Evolutionary conservation across 2,113 vertebrate genomes (phyloP), one percentile per base, ranked within the genome.

Genomic region (Callaeas wilsoni): DNA sequence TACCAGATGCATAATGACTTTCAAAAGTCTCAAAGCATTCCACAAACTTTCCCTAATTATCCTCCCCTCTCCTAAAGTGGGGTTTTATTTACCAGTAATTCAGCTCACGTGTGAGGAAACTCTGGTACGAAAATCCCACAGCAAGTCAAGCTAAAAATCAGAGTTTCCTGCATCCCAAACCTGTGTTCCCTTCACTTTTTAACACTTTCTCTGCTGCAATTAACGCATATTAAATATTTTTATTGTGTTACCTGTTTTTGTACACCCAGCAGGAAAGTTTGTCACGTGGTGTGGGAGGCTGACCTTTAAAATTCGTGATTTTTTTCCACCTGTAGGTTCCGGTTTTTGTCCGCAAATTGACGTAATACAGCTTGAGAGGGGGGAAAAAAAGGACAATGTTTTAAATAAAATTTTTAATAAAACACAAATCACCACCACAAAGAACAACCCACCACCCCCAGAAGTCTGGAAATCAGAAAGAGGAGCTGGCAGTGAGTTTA

Each of bases 181-280:
- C 78, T 13, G 39, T 21, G 37, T n/a, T 23, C 59, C 89, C 69
- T 64, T 90, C 78, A 63, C 49, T 85, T 94, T 73, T 52, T 4
- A 94, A 50, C 21, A n/a, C 15, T 30, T 67, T 17, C 55, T 84
- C 84, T 79, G n/a, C 64, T 80, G 55, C 76, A 91, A 30, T 78
- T 19, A 84, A 78, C 41, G 81, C 33, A 37, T 35, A 79, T 70
- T 15, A 64, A 90, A 60, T 42, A 32, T 57, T 63, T 86, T 60
- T 49, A 33, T 70, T 10, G n/a, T 10, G 83, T 97, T 96, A 99
- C 99, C 97, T 98, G 97, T 98, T 98, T 79, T 98, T 98, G 90
- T 99, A 98, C 69, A 99, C 98, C 99, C 99, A 99, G 98, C 99
- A 99, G 94, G 99, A 99, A 80, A 99, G 98, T 93, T 99, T 99